These are phyloP conservation scores for Hydraecia micacea DNA, from an alignment of 2,888 invertebrate genomes.

Conservation along the genomic window DNA sequence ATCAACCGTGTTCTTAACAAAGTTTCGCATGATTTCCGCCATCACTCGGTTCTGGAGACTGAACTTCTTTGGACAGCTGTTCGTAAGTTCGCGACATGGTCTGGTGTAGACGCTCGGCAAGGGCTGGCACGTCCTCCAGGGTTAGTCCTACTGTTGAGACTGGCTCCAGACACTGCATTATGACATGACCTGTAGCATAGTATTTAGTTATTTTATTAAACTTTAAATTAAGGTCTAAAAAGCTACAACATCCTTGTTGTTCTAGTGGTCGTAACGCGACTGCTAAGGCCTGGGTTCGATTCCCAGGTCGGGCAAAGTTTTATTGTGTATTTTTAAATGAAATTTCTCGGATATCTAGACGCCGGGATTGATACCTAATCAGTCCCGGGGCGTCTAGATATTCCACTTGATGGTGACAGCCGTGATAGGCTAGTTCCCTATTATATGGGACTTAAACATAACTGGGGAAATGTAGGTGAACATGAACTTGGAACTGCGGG, in stretches of 20 bases:
- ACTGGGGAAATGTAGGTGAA: not conserved
- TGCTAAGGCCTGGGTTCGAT: not conserved
- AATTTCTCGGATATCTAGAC: not conserved
- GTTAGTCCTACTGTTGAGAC: conserved; percentile 81
- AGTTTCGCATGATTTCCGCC: conserved; percentile 3
- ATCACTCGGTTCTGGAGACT: conserved; percentile 8
- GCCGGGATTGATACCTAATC: too few relatives aligned
- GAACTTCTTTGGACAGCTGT: conserved; percentile 78
- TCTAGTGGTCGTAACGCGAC: not conserved
- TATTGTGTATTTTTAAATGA: too few relatives aligned
- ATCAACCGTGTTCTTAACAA: conserved; percentile 6
- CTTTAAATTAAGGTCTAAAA: not conserved
- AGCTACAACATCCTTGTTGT: not conserved
- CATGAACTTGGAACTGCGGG: too few relatives aligned
- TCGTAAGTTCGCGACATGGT: conserved; percentile 77
- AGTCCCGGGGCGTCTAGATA: too few relatives aligned
- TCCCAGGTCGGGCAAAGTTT: not conserved
- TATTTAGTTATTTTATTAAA: not conserved
- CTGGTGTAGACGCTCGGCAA: conserved; percentile 77
- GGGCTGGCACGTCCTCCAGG: conserved; percentile 77
- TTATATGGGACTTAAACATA: not conserved
- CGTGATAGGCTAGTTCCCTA: not conserved
- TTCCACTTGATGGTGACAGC: not conserved
- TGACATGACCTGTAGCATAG: conserved; percentile 78
- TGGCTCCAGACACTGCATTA: conserved; percentile 82